These are phyloP conservation scores for Manis crassicaudata DNA, from an alignment of 2,797 vertebrate species.

Conservation along the genomic window DNA sequence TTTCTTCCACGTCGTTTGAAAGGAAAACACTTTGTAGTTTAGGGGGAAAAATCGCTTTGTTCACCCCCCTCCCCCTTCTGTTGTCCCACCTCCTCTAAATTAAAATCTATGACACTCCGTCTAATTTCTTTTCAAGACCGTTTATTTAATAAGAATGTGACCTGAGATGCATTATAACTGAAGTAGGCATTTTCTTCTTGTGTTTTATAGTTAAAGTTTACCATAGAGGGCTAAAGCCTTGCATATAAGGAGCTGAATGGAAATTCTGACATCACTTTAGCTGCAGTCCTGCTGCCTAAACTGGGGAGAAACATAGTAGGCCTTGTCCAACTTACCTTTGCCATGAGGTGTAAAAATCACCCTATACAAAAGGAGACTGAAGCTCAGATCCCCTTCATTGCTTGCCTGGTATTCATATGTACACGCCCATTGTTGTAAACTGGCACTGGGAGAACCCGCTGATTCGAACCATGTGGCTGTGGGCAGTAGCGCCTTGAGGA, in stretches of 20 bases:
- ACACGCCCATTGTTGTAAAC: conserved; percentile 38
- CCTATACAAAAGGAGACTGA: conserved; percentile 54
- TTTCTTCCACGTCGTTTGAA: not conserved
- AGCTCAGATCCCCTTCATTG: conserved; percentile 36
- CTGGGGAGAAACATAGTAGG: conserved; percentile 68
- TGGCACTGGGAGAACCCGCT: not conserved
- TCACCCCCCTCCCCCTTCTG: not conserved
- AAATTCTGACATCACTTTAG: conserved; percentile 60
- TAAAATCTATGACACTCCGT: not conserved
- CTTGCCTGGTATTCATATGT: conserved; percentile 40
- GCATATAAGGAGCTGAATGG: not conserved
- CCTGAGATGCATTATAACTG: not conserved
- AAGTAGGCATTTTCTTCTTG: not conserved
- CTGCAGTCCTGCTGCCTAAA: not conserved
- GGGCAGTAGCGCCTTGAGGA: not conserved
- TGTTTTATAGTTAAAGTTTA: conserved; percentile 40
- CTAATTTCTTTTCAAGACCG: conserved; percentile 27
- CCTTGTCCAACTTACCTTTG: conserved; percentile 55
- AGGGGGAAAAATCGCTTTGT: not conserved
- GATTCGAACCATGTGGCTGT: conserved; percentile 56
- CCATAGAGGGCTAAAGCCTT: conserved; percentile 8
- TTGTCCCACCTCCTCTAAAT: not conserved
- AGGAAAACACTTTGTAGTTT: not conserved
- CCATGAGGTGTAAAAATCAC: conserved; percentile 64
- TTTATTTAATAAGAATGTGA: conserved; percentile 54